Percentiles rank a stretch among this genome's conserved stretches.
Conservation (phyloP, 2,888 invertebrate species). For the Drosophila paranaensis region DNA sequence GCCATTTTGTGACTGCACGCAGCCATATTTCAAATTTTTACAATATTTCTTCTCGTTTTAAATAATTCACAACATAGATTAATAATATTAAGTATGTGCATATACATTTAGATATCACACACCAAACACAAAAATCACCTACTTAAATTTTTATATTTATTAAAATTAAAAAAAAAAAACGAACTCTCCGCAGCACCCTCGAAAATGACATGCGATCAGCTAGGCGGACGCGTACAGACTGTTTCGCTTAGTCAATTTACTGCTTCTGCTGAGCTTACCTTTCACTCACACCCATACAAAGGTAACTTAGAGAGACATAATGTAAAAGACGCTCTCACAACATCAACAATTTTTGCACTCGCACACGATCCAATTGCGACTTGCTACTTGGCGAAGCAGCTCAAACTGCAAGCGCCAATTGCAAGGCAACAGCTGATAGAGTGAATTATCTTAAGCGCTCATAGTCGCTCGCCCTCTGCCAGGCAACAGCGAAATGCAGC, state of each 20-base stretch:
- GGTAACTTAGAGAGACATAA: neutral
- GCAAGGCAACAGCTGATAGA: no score
- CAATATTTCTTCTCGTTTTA: neutral
- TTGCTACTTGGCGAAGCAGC: no score
- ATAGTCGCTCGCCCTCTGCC: neutral
- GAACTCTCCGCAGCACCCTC: accelerated
- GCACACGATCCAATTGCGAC: no score
- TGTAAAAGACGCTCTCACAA: neutral
- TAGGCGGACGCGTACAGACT: neutral
- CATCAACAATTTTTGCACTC: no score
- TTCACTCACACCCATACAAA: neutral
- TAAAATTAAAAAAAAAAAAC: neutral
- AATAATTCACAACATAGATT: neutral
- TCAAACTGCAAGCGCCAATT: no score
- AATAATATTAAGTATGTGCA: neutral
- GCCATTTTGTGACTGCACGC: neutral
- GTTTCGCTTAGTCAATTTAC: no score
- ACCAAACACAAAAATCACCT: neutral
- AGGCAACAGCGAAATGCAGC: no score
- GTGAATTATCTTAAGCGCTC: no score
- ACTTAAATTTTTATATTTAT: neutral
- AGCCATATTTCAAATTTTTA: neutral
- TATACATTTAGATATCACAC: neutral
- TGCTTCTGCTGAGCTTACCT: neutral
- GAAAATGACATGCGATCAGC: neutral